phyloP scores from a whole-genome alignment of 2,888 invertebrate species.

The Galerucella calmariensis region DNA sequence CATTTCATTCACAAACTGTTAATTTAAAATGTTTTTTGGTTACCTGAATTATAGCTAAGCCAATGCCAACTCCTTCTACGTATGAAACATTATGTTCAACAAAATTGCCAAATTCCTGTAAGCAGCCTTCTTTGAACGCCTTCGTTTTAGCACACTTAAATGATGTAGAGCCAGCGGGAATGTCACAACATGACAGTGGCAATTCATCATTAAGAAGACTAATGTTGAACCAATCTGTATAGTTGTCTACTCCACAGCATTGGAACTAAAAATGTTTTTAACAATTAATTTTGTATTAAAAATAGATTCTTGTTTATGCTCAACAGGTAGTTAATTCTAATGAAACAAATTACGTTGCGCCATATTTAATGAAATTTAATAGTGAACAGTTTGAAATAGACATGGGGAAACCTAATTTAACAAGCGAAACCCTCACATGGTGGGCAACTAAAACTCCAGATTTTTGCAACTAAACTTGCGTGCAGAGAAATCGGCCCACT shows the following conservation, averaged over 20 bases:
- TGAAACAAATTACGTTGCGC: too few relatives aligned
- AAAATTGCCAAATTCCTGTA: slow-evolving; percentile 71
- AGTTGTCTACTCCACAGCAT: slow-evolving; percentile 78
- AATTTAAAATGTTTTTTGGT: slow-evolving; percentile 23
- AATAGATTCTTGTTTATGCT: too few relatives aligned
- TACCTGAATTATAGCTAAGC: slow-evolving; percentile 88
- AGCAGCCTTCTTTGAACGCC: slow-evolving; percentile 72
- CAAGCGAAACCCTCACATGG: too few relatives aligned
- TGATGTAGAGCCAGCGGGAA: slow-evolving; percentile 65
- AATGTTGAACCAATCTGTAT: slow-evolving; percentile 72
- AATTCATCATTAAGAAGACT: slow-evolving; percentile 62
- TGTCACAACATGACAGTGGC: slow-evolving; percentile 74
- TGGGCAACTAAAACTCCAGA: too few relatives aligned
- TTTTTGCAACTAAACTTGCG: too few relatives aligned
- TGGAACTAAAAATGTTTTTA: slow-evolving; percentile 68
- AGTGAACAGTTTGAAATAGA: too few relatives aligned
- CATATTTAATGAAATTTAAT: too few relatives aligned
- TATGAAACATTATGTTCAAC: slow-evolving; percentile 77
- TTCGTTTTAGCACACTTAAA: slow-evolving; percentile 55
- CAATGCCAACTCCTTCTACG: slow-evolving; percentile 83
- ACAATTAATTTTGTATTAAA: too few relatives aligned
- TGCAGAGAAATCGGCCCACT: too few relatives aligned
- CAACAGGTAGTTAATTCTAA: too few relatives aligned
- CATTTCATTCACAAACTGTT: background rate
- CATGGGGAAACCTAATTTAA: too few relatives aligned